Evolutionary conservation across 1,140 invertebrate species (phyloP).

Genomic region (Cataglyphis hispanica): DNA sequence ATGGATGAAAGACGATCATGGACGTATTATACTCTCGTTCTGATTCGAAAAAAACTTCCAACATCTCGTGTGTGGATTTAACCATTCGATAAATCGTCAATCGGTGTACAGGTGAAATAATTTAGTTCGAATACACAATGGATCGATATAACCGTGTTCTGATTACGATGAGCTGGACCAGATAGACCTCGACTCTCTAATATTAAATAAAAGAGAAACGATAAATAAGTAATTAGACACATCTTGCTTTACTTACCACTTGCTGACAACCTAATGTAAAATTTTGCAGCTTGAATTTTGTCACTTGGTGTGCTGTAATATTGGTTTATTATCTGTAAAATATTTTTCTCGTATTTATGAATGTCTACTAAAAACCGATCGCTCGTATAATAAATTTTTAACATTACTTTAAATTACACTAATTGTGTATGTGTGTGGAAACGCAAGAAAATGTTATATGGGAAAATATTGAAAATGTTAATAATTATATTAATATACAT

Average conservation of each 20-base stretch:
- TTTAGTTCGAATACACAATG: constrained; percentile 50
- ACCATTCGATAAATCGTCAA: constrained; percentile 27
- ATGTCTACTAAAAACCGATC: not conserved
- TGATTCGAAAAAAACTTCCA: not conserved
- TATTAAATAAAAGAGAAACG: constrained; percentile 12
- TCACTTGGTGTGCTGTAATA: not conserved
- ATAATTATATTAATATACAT: constrained; percentile 28
- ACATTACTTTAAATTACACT: too few relatives aligned
- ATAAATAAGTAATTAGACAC: constrained; percentile 22
- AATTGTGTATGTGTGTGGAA: not conserved
- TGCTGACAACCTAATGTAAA: constrained; percentile 9
- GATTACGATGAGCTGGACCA: constrained; percentile 18
- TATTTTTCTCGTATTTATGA: not conserved
- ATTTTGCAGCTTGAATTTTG: constrained; percentile 26
- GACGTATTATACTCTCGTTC: constrained; percentile 7
- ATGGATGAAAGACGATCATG: not conserved
- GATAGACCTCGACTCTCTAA: not conserved
- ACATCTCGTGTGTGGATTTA: constrained; percentile 7
- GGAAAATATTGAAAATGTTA: constrained; percentile 31
- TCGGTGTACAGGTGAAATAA: constrained; percentile 39
- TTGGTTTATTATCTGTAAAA: not conserved
- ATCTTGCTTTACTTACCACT: not conserved
- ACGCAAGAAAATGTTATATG: not conserved
- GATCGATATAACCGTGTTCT: constrained; percentile 37
- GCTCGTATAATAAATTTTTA: constrained; percentile 25